phyloP scores from a whole-genome alignment of 2,888 invertebrate genomes.

The Stenodema calcarata region DNA sequence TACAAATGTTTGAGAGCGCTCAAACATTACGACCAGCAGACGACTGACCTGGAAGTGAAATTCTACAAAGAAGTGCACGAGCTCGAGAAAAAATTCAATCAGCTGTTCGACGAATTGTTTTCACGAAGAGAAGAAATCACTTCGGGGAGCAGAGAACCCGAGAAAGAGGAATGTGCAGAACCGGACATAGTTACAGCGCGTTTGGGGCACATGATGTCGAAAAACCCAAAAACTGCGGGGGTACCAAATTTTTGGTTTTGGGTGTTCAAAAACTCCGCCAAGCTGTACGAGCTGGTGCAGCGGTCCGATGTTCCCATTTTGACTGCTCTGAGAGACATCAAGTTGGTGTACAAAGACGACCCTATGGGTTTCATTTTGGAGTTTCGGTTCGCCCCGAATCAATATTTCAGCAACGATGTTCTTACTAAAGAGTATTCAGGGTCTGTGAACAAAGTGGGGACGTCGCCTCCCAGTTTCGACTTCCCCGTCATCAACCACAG shows the following conservation, averaged over 20 bases:
- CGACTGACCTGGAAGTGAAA: constrained; percentile 3
- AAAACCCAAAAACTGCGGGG: background rate
- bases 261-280: constrained; percentile 36
- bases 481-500: constrained; percentile 26
- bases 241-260: constrained; percentile 39
- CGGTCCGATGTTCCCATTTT: constrained; percentile 31
- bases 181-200: constrained; percentile 7
- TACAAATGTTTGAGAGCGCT: background rate
- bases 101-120: constrained; percentile 20
- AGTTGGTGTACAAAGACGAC: constrained; percentile 25
- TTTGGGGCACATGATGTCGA: constrained; percentile 9
- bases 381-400: constrained; percentile 24
- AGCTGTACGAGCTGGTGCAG: constrained; percentile 31
- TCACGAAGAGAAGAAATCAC: constrained; percentile 23
- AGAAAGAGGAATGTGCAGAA: constrained; percentile 7
- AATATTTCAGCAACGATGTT: constrained; percentile 24
- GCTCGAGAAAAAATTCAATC: constrained; percentile 25
- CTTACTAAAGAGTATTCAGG: constrained; percentile 30
- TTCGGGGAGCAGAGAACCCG: constrained; percentile 23
- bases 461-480: constrained; percentile 23
- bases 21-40: constrained; percentile 1
- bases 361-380: constrained; percentile 36
- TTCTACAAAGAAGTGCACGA: constrained; percentile 33
- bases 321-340: constrained; percentile 4
- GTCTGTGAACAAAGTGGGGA: background rate